Percentiles rank a stretch among this genome's conserved stretches.
These are phyloP conservation scores for Agapornis roseicollis DNA, from an alignment of 2,113 vertebrate species.

Conservation along the genomic window DNA sequence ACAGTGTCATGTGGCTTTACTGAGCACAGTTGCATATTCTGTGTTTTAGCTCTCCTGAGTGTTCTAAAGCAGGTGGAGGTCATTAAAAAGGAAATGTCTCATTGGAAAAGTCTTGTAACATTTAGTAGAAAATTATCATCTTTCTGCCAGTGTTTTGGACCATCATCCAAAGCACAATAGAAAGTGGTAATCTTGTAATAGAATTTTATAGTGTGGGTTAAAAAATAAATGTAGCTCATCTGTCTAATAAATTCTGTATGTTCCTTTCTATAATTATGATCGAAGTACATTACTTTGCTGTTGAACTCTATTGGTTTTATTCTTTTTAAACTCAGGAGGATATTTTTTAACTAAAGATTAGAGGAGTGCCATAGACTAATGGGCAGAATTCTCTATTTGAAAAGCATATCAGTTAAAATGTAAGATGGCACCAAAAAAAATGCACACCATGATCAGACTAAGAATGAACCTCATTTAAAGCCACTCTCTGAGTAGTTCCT, in stretches of 20 bases:
- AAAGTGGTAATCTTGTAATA: constrained; percentile 1
- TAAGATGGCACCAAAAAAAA: constrained; percentile 54
- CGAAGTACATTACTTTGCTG: constrained; percentile 13
- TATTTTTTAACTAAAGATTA: constrained; percentile 54
- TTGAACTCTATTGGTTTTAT: constrained; percentile 11
- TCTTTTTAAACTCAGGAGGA: constrained; percentile 13
- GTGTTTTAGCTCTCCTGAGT: not conserved
- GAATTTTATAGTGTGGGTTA: not conserved
- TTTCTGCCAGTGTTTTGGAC: not conserved
- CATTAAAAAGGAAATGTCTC: constrained; percentile 2
- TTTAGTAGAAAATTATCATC: constrained; percentile 3
- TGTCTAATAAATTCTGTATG: constrained; percentile 18
- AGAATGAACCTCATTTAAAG: constrained; percentile 38
- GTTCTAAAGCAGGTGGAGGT: not conserved
- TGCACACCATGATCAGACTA: constrained; percentile 7
- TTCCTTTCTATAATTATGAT: constrained; percentile 11
- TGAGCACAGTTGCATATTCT: not conserved
- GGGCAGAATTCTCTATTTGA: constrained; percentile 35
- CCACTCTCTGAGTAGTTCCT: not conserved
- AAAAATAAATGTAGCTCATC: constrained; percentile 28
- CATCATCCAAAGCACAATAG: not conserved
- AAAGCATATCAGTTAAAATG: constrained; percentile 51
- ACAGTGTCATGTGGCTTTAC: not conserved
- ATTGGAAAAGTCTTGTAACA: not conserved
- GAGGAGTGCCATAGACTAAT: not conserved